These are phyloP conservation scores for Trypoxylus dichotomus DNA, from an alignment of 1,140 invertebrate species.

Conservation along the genomic window DNA sequence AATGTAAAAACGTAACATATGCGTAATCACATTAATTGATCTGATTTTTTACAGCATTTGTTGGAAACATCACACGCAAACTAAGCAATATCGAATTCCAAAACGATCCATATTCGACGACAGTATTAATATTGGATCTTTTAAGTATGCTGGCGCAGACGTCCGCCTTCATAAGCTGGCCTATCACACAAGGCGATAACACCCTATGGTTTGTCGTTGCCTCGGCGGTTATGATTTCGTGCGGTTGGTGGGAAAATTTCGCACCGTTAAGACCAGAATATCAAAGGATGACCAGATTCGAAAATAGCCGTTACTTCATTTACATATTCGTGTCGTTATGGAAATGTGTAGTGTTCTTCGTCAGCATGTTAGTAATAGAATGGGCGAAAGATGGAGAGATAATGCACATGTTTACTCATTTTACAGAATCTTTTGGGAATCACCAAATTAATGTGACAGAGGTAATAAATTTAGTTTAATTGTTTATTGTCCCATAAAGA, in stretches of 20 bases:
- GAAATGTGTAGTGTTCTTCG: constrained; percentile 67
- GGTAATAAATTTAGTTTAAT: too few relatives aligned
- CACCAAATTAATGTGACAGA: too few relatives aligned
- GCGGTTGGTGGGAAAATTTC: constrained; percentile 86
- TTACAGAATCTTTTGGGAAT: too few relatives aligned
- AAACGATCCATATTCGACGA: background rate
- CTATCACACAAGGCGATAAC: constrained; percentile 55
- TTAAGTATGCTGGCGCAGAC: constrained; percentile 63
- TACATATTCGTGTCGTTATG: constrained; percentile 70
- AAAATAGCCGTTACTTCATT: constrained; percentile 65
- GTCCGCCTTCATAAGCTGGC: constrained; percentile 69
- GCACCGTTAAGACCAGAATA: constrained; percentile 58
- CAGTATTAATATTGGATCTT: constrained; percentile 55
- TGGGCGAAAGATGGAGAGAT: constrained; percentile 58
- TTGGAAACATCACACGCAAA: background rate
- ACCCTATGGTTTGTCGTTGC: constrained; percentile 65
- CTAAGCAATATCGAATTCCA: background rate
- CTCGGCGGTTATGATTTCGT: constrained; percentile 70
- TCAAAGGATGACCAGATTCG: constrained; percentile 55
- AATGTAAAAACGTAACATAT: too few relatives aligned
- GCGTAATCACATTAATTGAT: too few relatives aligned
- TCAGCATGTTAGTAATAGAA: constrained; percentile 60
- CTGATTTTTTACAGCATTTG: constrained; percentile 1
- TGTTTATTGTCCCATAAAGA: too few relatives aligned
- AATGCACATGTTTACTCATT: too few relatives aligned